phyloP scores from a whole-genome alignment of 2,113 vertebrate genomes.

The Galeopterus variegatus region DNA sequence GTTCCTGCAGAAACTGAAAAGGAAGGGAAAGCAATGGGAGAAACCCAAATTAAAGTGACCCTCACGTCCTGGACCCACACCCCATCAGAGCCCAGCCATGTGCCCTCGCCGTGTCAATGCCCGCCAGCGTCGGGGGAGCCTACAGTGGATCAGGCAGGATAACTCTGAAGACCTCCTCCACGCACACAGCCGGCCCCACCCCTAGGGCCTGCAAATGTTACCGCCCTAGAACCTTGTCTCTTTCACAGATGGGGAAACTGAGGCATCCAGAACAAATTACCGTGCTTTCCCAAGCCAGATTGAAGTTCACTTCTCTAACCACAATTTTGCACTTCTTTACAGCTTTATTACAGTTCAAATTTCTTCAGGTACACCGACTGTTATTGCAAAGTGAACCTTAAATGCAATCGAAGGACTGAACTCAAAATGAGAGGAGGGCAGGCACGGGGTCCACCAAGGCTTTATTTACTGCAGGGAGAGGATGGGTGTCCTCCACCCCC shows the following conservation, averaged over 20 bases:
- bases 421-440: constrained; percentile 21
- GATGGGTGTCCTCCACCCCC: background rate
- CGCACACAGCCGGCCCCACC: background rate
- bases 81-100: background rate
- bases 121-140: background rate
- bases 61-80: background rate
- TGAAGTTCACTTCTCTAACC: constrained; percentile 64
- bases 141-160: background rate
- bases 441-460: background rate
- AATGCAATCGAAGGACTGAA: constrained; percentile 58
- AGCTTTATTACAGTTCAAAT: constrained; percentile 57
- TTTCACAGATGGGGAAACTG: constrained; percentile 64
- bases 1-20: constrained; percentile 80
- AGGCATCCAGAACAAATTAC: background rate
- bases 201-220: background rate
- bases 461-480: background rate
- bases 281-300: background rate
- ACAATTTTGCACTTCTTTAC: constrained; percentile 62
- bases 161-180: background rate
- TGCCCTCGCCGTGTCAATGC: background rate
- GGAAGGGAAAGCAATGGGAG: constrained; percentile 43
- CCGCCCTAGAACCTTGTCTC: background rate
- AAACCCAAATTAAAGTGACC: constrained; percentile 59
- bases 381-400: constrained; percentile 69
- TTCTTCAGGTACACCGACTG: constrained; percentile 30